These are phyloP conservation scores for Bovichtus diacanthus DNA, from an alignment of 2,797 vertebrate genomes.

Conservation along the genomic window DNA sequence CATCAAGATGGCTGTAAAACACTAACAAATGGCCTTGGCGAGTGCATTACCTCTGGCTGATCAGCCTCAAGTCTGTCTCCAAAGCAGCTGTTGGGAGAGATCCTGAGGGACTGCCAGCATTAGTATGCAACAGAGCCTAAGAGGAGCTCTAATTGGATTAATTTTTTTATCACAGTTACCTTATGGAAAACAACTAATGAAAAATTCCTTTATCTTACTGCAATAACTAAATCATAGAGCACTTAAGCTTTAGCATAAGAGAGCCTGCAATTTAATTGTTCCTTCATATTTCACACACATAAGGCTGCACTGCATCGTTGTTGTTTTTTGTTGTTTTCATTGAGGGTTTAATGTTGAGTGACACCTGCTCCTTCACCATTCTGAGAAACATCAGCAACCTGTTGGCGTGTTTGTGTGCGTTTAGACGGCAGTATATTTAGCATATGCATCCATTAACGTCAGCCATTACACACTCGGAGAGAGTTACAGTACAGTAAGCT, in stretches of 20 bases:
- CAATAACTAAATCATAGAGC: slow-evolving; percentile 59
- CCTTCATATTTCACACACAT: slow-evolving; percentile 29
- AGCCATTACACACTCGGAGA: background rate
- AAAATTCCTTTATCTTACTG: slow-evolving; percentile 48
- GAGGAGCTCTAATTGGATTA: slow-evolving; percentile 74
- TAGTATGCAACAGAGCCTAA: slow-evolving; percentile 73
- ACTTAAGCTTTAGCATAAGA: slow-evolving; percentile 38
- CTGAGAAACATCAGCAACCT: background rate
- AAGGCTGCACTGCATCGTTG: background rate
- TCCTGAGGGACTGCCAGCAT: slow-evolving; percentile 65
- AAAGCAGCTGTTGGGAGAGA: slow-evolving; percentile 58
- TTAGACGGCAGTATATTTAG: background rate
- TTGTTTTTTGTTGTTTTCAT: slow-evolving; percentile 10
- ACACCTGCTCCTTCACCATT: slow-evolving; percentile 1
- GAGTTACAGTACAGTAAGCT: background rate
- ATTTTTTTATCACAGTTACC: slow-evolving; percentile 71
- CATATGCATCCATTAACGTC: background rate
- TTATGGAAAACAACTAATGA: slow-evolving; percentile 64
- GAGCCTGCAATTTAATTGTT: slow-evolving; percentile 23
- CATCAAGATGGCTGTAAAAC: slow-evolving; percentile 56
- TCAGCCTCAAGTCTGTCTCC: slow-evolving; percentile 61
- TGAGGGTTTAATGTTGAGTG: slow-evolving; percentile 3
- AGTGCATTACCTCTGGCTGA: slow-evolving; percentile 59
- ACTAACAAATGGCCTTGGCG: slow-evolving; percentile 55
- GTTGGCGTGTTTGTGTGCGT: background rate